A percentile compares a stretch with the other conserved stretches of the same genome.
Evolutionary conservation across 1,140 invertebrate species (phyloP).

Genomic region (Camponotus pennsylvanicus): DNA sequence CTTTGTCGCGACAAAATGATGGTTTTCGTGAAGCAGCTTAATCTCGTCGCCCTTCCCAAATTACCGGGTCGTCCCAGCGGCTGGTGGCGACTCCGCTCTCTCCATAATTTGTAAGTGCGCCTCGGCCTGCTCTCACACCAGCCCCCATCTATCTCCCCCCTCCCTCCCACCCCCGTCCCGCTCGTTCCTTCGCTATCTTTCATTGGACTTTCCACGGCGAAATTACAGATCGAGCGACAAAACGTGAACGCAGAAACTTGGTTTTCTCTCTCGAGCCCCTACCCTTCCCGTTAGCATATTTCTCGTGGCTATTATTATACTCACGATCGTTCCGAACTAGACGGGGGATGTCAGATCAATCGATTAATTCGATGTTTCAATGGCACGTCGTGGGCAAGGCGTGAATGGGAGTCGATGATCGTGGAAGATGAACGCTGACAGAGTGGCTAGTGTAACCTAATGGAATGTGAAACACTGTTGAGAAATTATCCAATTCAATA

Average conservation of each 20-base stretch:
- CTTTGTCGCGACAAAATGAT: constrained; percentile 78
- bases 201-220: constrained; percentile 61
- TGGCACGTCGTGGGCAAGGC: constrained; percentile 49
- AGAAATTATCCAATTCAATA: neutral
- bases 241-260: constrained; percentile 47
- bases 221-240: constrained; percentile 67
- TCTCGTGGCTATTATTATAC: constrained; percentile 71
- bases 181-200: constrained; percentile 51
- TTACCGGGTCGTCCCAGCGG: constrained; percentile 74
- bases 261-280: constrained; percentile 33
- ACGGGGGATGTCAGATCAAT: constrained; percentile 51
- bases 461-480: neutral
- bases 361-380: constrained; percentile 67
- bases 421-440: neutral
- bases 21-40: constrained; percentile 79
- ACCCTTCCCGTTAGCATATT: constrained; percentile 66
- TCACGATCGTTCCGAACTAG: constrained; percentile 44
- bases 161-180: too few species aligned
- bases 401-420: constrained; percentile 36
- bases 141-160: neutral
- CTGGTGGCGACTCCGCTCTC: constrained; percentile 71
- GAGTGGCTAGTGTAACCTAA: constrained; percentile 1
- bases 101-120: constrained; percentile 81
- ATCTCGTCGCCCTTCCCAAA: constrained; percentile 81
- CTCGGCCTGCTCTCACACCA: constrained; percentile 31